Conservation (phyloP, 2,113 vertebrate genomes). For the Epinephelus moara region DNA sequence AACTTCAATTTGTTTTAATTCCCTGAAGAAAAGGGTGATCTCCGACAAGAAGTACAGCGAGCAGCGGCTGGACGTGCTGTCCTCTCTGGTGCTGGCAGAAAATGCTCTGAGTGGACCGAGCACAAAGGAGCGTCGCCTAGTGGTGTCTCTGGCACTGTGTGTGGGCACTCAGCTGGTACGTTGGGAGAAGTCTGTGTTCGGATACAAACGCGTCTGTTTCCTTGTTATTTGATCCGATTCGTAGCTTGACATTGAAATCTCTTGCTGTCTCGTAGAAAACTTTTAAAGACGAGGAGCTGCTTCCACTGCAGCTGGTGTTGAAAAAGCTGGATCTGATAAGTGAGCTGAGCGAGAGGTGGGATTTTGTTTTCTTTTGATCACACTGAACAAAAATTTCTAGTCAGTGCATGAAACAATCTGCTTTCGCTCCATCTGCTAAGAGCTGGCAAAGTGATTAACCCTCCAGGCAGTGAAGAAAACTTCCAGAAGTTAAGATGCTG, state of each 20-base stretch:
- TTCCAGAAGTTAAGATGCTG: background rate
- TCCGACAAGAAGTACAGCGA: slow-evolving; percentile 99
- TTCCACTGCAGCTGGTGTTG: slow-evolving; percentile 93
- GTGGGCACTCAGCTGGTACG: slow-evolving; percentile 97
- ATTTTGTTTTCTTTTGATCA: background rate
- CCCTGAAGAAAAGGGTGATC: slow-evolving; percentile 94
- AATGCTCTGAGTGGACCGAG: slow-evolving; percentile 95
- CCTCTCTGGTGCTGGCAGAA: slow-evolving; percentile 95
- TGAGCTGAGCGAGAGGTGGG: slow-evolving; percentile 91
- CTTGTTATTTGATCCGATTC: background rate
- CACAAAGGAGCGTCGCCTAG: slow-evolving; percentile 93
- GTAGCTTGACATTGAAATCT: background rate
- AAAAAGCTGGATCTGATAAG: slow-evolving; percentile 98
- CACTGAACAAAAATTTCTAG: background rate
- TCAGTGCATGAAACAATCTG: background rate
- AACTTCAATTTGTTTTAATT: background rate
- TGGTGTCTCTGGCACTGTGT: slow-evolving; percentile 93
- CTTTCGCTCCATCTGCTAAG: background rate
- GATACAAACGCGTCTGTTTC: background rate
- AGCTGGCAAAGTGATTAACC: background rate
- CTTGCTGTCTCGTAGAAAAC: slow-evolving; percentile 88
- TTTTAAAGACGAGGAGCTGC: slow-evolving; percentile 96
- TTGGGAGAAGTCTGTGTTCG: background rate
- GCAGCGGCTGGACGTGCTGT: slow-evolving; percentile 96
- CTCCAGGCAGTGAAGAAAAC: background rate